Evolutionary conservation across 2,113 vertebrate genomes (phyloP), one percentile per base, ranked within the genome.

Genomic region (Chionomys nivalis): DNA sequence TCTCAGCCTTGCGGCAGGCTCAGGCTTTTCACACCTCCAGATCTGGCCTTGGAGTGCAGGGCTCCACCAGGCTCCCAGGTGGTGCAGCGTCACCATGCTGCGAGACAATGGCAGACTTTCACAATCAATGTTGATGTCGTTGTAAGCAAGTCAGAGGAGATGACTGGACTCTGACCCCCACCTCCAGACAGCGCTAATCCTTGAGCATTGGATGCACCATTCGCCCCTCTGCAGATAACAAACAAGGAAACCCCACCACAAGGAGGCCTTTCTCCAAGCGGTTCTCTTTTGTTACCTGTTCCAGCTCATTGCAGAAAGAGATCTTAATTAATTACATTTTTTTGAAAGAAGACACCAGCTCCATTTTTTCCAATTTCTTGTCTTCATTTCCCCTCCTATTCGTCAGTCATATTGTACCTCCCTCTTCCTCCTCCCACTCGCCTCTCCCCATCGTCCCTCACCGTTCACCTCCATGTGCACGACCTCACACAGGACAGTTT

Each of bases 251-350:
- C n/a, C 42, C 19, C 23, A 91, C 83, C 82, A 91, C 87, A 89
- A 79, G 70, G 83, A 92, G 49, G 88, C n/a, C 72, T 66, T 66
- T 33, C 85, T 93, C 79, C 39, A 90, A 90, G 94, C 42, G 91
- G 9, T 97, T 91, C 89, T 85, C 95, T 92, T 97, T 97, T 94
- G 44, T 87, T 82, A 42, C 58, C 93, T 85, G 95, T 96, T 94
- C 65, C 11, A 31, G 73, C 39, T 91, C 76, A 89, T 91, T 97
- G 49, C 91, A 79, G 86, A 70, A 76, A 28, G 44, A 77, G 49
- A 82, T 76, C 47, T 88, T 89, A 93, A 93, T 88, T 89, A 94
- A 93, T 91, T 65, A 79, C 36, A n/a, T 88, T 93, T 95, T 95
- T 95, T 82, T 82, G 9, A 94, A 93, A 95, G 5, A 82, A 95